phyloP scores from a whole-genome alignment of 2,797 vertebrate species.

The Lates japonicus region DNA sequence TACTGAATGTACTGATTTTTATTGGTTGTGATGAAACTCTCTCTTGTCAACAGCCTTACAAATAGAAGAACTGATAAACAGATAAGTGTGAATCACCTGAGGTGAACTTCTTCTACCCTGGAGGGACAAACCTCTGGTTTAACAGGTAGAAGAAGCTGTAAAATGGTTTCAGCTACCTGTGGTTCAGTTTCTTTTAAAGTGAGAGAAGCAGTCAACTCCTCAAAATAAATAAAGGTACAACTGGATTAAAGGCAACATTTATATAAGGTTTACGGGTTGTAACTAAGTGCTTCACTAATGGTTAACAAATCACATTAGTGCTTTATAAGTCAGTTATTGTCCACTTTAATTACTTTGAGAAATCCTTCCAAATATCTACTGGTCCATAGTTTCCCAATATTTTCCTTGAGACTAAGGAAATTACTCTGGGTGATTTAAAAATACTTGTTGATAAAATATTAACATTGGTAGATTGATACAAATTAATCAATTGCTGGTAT shows the following conservation, averaged over 20 bases:
- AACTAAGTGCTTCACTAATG: not conserved
- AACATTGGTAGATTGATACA: not conserved
- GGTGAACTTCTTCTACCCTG: not conserved
- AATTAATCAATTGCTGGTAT: too few relatives aligned
- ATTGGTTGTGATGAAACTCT: too few relatives aligned
- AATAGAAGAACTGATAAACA: not conserved
- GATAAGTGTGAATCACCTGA: not conserved
- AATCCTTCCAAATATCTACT: not conserved
- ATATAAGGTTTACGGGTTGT: not conserved
- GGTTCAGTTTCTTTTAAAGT: not conserved
- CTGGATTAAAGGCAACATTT: too few relatives aligned
- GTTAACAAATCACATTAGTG: not conserved
- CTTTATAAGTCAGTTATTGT: not conserved
- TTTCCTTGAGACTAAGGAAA: not conserved
- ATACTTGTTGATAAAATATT: not conserved
- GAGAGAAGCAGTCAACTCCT: too few relatives aligned
- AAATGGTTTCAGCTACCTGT: not conserved
- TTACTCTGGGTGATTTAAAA: too few relatives aligned
- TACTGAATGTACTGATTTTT: not conserved
- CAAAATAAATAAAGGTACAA: too few relatives aligned
- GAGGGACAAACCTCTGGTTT: not conserved
- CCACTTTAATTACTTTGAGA: not conserved
- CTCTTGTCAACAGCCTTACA: too few relatives aligned
- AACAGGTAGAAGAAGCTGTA: slow-evolving; percentile 30
- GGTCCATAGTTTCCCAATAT: not conserved